Evolutionary conservation across 2,888 invertebrate genomes (phyloP).

Genomic region (Hydropsyche betteni): DNA sequence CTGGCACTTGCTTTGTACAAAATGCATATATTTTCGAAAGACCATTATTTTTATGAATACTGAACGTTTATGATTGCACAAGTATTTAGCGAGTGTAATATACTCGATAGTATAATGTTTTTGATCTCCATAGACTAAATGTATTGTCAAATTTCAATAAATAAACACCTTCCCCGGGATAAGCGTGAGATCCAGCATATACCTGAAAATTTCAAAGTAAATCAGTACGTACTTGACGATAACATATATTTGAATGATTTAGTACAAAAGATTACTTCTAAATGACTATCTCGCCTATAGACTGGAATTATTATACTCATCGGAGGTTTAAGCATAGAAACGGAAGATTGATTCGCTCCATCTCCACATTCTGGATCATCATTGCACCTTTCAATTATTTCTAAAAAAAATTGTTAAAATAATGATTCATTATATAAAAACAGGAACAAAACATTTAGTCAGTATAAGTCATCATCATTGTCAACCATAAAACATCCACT

Average conservation of each 20-base stretch:
- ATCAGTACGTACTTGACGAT: slow-evolving; percentile 33
- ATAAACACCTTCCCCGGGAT: slow-evolving; percentile 97
- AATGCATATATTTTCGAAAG: neutral
- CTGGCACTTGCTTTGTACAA: slow-evolving; percentile 11
- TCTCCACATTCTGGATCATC: slow-evolving; percentile 72
- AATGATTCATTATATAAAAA: slow-evolving; percentile 1
- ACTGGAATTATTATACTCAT: slow-evolving; percentile 92
- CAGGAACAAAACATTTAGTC: too few relatives aligned
- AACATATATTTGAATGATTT: neutral
- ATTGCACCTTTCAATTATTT: slow-evolving; percentile 55
- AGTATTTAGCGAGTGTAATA: slow-evolving; percentile 83
- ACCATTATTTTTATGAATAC: slow-evolving; percentile 17
- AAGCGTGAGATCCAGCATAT: slow-evolving; percentile 96
- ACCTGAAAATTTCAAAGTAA: slow-evolving; percentile 65
- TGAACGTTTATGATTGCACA: neutral
- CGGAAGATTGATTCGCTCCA: slow-evolving; percentile 52
- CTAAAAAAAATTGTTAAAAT: slow-evolving; percentile 42
- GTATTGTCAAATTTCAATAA: slow-evolving; percentile 99
- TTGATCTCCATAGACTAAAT: slow-evolving; percentile 98
- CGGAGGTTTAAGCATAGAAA: slow-evolving; percentile 63
- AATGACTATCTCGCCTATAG: slow-evolving; percentile 95
- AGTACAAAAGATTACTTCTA: slow-evolving; percentile 66
- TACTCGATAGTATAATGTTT: slow-evolving; percentile 98
- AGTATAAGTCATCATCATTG: too few relatives aligned
- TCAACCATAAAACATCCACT: too few relatives aligned